A percentile compares a stretch with the other conserved stretches of the same genome.
Conservation (phyloP, 2,797 vertebrate species). For the Chaetophractus vellerosus region DNA sequence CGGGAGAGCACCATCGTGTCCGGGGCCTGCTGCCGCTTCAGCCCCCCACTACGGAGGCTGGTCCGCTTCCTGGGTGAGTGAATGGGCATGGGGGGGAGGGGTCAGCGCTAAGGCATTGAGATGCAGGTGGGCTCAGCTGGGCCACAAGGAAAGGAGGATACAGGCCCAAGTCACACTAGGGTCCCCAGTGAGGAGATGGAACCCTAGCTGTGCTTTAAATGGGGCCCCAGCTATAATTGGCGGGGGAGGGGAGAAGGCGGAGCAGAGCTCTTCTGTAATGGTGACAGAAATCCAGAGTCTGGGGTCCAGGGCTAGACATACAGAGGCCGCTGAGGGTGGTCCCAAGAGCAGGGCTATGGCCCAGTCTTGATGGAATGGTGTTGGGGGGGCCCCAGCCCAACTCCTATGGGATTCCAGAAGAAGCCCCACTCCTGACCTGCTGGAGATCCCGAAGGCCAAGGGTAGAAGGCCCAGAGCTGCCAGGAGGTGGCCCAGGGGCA, state of each 20-base stretch:
- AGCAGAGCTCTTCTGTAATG: background rate
- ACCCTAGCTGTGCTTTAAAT: background rate
- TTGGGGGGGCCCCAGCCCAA: background rate
- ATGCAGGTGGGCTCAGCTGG: background rate
- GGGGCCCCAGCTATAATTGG: background rate
- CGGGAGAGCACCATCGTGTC: conserved; percentile 95
- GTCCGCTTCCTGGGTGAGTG: conserved; percentile 95
- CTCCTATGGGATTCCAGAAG: background rate
- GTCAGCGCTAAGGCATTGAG: background rate
- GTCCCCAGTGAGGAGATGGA: background rate
- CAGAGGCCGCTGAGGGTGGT: background rate
- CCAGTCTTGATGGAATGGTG: background rate
- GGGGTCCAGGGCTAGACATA: too few species aligned
- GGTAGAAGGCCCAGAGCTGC: background rate
- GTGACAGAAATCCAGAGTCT: background rate
- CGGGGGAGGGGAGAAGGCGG: background rate
- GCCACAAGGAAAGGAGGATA: background rate
- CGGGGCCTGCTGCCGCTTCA: conserved; percentile 96
- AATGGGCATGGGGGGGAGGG: background rate
- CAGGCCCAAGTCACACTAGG: background rate
- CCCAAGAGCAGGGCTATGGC: background rate
- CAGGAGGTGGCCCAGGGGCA: background rate
- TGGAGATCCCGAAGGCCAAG: background rate
- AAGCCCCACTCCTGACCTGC: background rate
- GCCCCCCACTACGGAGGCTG: conserved; percentile 94